Evolutionary conservation across 1,140 invertebrate genomes (phyloP).

Genomic region (Drosophila orosa): DNA sequence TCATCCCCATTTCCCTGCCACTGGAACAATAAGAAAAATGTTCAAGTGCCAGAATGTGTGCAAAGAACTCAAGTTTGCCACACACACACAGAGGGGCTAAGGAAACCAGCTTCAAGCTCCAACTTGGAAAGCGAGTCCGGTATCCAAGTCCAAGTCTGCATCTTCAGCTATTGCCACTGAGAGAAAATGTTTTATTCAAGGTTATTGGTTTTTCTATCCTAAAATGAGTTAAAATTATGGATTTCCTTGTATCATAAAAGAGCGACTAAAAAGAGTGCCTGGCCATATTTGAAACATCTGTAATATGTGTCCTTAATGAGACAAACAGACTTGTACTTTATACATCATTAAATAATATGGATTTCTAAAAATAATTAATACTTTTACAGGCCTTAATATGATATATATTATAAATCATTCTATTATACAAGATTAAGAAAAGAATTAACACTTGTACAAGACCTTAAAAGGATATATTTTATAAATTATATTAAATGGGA

Average conservation of each 20-base stretch:
- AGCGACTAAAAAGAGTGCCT: not conserved
- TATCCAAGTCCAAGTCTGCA: constrained; percentile 11
- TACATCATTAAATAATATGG: not conserved
- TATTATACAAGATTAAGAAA: not conserved
- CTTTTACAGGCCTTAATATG: not conserved
- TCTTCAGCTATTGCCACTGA: constrained; percentile 15
- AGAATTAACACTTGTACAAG: not conserved
- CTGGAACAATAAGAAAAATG: constrained; percentile 75
- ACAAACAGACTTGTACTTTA: not conserved
- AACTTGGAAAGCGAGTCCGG: constrained; percentile 21
- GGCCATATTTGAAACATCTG: not conserved
- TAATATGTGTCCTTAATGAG: not conserved
- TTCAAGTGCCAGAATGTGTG: constrained; percentile 81
- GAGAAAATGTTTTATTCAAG: not conserved
- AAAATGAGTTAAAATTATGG: not conserved
- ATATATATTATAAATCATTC: not conserved
- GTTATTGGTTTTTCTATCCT: not conserved
- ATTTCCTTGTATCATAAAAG: not conserved
- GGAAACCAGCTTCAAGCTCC: constrained; percentile 42
- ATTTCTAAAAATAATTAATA: not conserved
- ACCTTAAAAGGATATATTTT: not conserved
- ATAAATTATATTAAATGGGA: not conserved
- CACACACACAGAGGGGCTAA: constrained; percentile 33
- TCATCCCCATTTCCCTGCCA: not conserved
- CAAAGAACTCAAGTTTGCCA: constrained; percentile 80